Percentiles rank a stretch among this genome's conserved stretches.
These are phyloP conservation scores for Antrozous pallidus DNA, from an alignment of 2,797 vertebrate genomes.

Conservation along the genomic window DNA sequence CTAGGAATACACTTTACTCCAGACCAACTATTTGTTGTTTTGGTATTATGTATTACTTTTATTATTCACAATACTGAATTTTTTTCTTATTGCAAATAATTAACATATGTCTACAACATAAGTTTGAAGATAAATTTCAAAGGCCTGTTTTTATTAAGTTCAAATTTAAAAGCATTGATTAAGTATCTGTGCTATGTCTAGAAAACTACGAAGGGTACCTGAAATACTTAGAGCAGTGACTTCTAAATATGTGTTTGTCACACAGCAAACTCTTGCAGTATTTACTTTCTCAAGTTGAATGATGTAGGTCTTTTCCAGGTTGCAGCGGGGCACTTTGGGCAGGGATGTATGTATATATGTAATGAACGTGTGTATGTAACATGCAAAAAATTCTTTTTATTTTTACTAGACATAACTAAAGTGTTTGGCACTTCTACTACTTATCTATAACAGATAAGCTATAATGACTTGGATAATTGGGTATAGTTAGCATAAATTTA, in stretches of 20 bases:
- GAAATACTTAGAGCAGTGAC: not conserved
- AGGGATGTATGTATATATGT: not conserved
- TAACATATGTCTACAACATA: not conserved
- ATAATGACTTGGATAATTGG: conserved; percentile 9
- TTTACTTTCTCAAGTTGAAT: not conserved
- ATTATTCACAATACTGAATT: not conserved
- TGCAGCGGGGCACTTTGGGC: not conserved
- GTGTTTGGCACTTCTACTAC: not conserved
- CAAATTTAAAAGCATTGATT: conserved; percentile 1
- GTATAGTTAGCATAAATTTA: not conserved
- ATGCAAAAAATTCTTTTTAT: not conserved
- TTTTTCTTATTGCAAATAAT: not conserved
- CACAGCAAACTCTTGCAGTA: not conserved
- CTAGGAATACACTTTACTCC: not conserved
- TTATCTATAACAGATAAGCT: conserved; percentile 12
- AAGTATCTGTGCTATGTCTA: not conserved
- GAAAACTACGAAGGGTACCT: not conserved
- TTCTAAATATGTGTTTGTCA: not conserved
- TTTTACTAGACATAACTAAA: not conserved
- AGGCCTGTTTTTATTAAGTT: not conserved
- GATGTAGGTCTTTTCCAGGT: not conserved
- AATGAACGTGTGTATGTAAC: not conserved
- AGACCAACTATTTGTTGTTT: not conserved
- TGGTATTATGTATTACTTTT: not conserved
- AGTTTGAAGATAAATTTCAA: conserved; percentile 40